Evolutionary conservation across 2,797 vertebrate species (phyloP).

Genomic region (Tragopan temminckii): DNA sequence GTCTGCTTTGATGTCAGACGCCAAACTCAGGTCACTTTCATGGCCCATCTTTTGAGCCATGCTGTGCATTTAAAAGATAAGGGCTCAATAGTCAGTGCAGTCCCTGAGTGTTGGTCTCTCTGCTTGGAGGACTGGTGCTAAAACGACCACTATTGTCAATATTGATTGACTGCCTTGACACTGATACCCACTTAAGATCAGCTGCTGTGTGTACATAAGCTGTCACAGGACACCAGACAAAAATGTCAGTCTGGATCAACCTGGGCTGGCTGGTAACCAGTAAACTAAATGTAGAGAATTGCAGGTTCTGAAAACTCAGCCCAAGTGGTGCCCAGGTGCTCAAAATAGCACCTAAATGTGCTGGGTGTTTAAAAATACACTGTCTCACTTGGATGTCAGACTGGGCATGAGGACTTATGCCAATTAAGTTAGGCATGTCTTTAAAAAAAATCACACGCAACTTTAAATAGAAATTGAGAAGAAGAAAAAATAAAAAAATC

Average conservation of each 20-base stretch:
- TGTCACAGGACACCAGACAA: not conserved
- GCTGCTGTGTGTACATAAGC: not conserved
- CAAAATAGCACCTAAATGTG: not conserved
- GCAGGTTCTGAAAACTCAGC: not conserved
- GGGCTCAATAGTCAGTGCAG: not conserved
- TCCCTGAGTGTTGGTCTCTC: not conserved
- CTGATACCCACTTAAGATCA: not conserved
- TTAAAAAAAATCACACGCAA: not conserved
- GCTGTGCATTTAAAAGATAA: not conserved
- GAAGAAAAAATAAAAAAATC: not conserved
- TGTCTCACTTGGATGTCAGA: not conserved
- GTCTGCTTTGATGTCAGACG: not conserved
- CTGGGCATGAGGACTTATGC: not conserved
- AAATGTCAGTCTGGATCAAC: not conserved
- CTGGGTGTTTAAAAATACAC: not conserved
- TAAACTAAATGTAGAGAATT: not conserved
- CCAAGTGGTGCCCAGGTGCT: not conserved
- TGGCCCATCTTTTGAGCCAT: not conserved
- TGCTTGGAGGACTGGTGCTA: not conserved
- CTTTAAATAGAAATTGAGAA: not conserved
- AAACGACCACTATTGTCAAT: not conserved
- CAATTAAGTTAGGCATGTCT: not conserved
- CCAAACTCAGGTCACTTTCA: not conserved
- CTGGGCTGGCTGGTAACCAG: not conserved
- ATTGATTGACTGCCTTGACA: constrained; percentile 21